Percentiles rank a stretch among this genome's conserved stretches.
These are phyloP conservation scores for Piaya cayana DNA, from an alignment of 2,113 vertebrate genomes.

Conservation along the genomic window DNA sequence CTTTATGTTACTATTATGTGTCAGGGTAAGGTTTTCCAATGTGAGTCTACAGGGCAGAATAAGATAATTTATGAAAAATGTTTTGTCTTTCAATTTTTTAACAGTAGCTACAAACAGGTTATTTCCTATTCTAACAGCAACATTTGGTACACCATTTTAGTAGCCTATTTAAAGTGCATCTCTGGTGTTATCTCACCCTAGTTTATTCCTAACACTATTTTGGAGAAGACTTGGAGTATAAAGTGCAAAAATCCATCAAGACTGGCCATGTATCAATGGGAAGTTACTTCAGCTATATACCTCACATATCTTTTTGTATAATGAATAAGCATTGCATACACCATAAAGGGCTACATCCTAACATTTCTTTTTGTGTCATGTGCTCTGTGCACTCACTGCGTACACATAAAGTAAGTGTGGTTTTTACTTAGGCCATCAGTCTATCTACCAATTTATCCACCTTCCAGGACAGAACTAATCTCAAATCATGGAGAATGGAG, in stretches of 20 bases:
- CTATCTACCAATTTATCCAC: background rate
- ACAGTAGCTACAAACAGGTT: slow-evolving; percentile 78
- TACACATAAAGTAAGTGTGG: background rate
- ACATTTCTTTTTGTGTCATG: background rate
- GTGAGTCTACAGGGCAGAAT: background rate
- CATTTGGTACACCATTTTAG: slow-evolving; percentile 80
- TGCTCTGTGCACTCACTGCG: background rate
- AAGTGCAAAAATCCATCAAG: background rate
- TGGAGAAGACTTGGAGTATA: background rate
- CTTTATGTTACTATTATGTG: background rate
- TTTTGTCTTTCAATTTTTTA: background rate
- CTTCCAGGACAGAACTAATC: background rate
- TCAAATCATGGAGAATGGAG: background rate
- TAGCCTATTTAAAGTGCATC: background rate
- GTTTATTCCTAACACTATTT: background rate
- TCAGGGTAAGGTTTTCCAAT: background rate
- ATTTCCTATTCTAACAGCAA: slow-evolving; percentile 75
- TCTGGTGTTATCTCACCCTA: background rate
- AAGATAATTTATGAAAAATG: background rate
- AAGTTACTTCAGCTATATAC: background rate
- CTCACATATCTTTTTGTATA: background rate
- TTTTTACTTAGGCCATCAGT: background rate
- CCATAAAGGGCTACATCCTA: background rate
- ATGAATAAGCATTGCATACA: background rate
- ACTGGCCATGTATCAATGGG: background rate